phyloP scores from a whole-genome alignment of 2,888 invertebrate species.

The Myathropa florea region DNA sequence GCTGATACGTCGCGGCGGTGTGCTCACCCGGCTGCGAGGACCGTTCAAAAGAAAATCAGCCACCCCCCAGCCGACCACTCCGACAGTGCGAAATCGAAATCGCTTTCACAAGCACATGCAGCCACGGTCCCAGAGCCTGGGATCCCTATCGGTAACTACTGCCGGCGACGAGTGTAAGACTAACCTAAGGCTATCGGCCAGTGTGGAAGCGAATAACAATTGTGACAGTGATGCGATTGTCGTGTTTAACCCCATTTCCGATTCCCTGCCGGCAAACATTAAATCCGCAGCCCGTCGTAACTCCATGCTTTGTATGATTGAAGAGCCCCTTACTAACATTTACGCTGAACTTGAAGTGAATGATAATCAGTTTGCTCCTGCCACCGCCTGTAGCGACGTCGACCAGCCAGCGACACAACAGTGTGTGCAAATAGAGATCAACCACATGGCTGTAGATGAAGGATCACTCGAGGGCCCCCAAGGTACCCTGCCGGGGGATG shows the following conservation, averaged over 20 bases:
- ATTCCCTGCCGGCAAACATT: slow-evolving; percentile 73
- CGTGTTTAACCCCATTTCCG: slow-evolving; percentile 67
- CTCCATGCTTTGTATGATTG: slow-evolving; percentile 78
- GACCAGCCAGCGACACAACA: slow-evolving; percentile 57
- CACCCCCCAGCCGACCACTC: slow-evolving; percentile 77
- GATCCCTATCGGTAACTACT: slow-evolving; percentile 81
- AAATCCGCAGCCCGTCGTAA: slow-evolving; percentile 73
- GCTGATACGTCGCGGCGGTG: slow-evolving; percentile 79
- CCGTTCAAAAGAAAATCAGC: slow-evolving; percentile 79
- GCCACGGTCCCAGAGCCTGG: slow-evolving; percentile 79
- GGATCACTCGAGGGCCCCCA: not conserved
- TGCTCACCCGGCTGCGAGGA: slow-evolving; percentile 78
- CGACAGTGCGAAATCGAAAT: slow-evolving; percentile 74
- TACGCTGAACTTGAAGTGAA: slow-evolving; percentile 77
- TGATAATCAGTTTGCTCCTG: slow-evolving; percentile 65
- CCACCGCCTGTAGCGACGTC: slow-evolving; percentile 68
- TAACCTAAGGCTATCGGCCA: slow-evolving; percentile 77
- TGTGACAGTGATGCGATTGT: slow-evolving; percentile 75
- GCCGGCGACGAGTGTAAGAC: slow-evolving; percentile 75
- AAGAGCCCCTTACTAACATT: slow-evolving; percentile 76
- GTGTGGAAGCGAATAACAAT: slow-evolving; percentile 75
- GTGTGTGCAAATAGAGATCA: slow-evolving; percentile 76
- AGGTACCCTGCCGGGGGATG: not conserved
- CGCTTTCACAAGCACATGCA: slow-evolving; percentile 76
- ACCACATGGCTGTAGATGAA: slow-evolving; percentile 68